A percentile compares a stretch with the other conserved stretches of the same genome.
Conservation (phyloP, 2,888 invertebrate genomes). For the Elysia crispata region DNA sequence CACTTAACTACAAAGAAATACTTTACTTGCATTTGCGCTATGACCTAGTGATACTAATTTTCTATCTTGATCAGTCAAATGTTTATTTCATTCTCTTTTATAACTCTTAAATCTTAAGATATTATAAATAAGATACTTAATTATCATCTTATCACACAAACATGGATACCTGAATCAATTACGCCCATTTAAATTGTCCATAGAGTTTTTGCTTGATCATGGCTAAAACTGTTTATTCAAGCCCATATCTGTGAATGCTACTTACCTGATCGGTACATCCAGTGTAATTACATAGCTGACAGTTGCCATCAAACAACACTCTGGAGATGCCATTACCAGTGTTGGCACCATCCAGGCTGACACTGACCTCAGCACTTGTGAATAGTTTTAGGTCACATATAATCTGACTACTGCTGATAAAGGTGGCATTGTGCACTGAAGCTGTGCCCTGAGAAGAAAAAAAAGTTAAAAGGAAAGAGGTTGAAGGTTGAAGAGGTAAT, state of each 20-base stretch:
- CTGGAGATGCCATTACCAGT: slow-evolving; percentile 3
- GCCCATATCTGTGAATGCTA: not conserved
- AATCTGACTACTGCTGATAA: slow-evolving; percentile 50
- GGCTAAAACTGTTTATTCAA: not conserved
- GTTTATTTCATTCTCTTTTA: no score
- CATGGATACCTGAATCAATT: no score
- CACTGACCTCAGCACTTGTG: slow-evolving; percentile 43
- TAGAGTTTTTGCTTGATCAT: no score
- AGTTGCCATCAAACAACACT: slow-evolving; percentile 41
- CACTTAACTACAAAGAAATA: no score
- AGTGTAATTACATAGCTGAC: slow-evolving; percentile 15
- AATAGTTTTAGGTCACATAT: slow-evolving; percentile 44
- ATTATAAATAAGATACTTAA: no score
- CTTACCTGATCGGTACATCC: slow-evolving; percentile 32
- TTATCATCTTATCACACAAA: no score
- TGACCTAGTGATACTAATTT: no score
- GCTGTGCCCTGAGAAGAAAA: slow-evolving; percentile 36
- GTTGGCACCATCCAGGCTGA: slow-evolving; percentile 47
- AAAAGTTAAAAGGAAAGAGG: not conserved
- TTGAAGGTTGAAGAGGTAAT: no score
- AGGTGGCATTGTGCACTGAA: slow-evolving; percentile 43
- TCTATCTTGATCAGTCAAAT: no score
- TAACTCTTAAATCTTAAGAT: no score
- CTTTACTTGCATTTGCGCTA: no score
- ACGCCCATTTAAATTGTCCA: no score